Evolutionary conservation across 2,888 invertebrate species (phyloP).

Genomic region (Eueremaeus valkanovi): DNA sequence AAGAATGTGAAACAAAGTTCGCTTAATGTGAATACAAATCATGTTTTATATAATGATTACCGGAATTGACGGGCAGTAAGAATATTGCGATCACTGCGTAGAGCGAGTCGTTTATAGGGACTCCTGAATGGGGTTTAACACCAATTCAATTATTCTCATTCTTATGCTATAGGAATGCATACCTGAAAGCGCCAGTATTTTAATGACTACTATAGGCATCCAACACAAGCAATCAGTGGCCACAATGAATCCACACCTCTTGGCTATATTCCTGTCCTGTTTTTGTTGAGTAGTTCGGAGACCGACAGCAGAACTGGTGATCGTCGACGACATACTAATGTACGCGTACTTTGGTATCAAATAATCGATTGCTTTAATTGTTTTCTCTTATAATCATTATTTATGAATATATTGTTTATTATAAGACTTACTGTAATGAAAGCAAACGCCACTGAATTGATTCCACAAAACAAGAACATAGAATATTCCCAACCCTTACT

Average conservation of each 20-base stretch:
- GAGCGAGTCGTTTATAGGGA: slow-evolving; percentile 57
- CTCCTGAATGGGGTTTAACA: slow-evolving; percentile 56
- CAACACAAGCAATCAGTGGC: slow-evolving; percentile 62
- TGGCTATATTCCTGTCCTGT: slow-evolving; percentile 60
- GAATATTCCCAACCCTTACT: slow-evolving; percentile 58
- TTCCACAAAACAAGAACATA: slow-evolving; percentile 58
- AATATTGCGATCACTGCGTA: slow-evolving; percentile 63
- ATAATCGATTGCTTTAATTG: not conserved
- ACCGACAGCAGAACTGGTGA: slow-evolving; percentile 59
- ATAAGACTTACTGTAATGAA: slow-evolving; percentile 55
- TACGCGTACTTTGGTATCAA: slow-evolving; percentile 55
- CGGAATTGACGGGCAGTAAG: slow-evolving; percentile 61
- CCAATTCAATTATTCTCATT: too few species aligned
- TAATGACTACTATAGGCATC: slow-evolving; percentile 65
- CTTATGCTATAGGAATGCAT: too few species aligned
- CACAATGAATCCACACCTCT: slow-evolving; percentile 61
- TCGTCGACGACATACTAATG: slow-evolving; percentile 59
- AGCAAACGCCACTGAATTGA: slow-evolving; percentile 59
- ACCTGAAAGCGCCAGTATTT: slow-evolving; percentile 52
- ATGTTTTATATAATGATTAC: not conserved
- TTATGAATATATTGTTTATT: not conserved
- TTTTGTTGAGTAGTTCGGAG: slow-evolving; percentile 58
- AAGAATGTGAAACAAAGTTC: too few species aligned
- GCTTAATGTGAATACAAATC: too few species aligned
- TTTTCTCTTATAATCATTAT: too few species aligned